Evolutionary conservation across 2,797 vertebrate species (phyloP), one percentile per base, ranked within the genome.

Genomic region (Catharus ustulatus): DNA sequence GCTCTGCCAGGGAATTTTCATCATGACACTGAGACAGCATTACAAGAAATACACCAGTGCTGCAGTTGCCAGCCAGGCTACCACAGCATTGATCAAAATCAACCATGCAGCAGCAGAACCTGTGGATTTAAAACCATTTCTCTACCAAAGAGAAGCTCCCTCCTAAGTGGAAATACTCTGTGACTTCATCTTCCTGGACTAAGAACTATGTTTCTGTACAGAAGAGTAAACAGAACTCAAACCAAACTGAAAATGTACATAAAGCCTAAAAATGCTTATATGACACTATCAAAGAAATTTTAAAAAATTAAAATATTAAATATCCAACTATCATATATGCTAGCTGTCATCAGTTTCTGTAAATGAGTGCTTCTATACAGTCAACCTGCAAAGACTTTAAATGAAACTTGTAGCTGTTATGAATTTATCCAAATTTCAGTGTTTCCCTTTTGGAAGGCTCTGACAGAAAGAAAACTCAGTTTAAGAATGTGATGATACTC

Each of bases 1-100:
- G 32, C 58, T 58, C 38, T 63, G 30, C n/a, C 64, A 76, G 45
- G 26, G 73, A 84, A 84, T 73, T 87, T 93, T 83, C 58, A 88
- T 26, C 24, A 63, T 14, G 79, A 80, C 15, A 55, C 63, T 11
- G 26, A 69, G 58, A 66, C 21, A 85, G 34, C 59, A 57, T 79
- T 77, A 83, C 15, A 75, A 75, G 86, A 90, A 92, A 84, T 62
- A 62, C n/a, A 89, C 18, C 30, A 36, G 26, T 43, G n/a, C 10
- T 93, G 24, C 51, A 76, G 84, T 1, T 62, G 73, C 66, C 6
- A 16, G 67, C 16, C 57, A 46, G 42, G 55, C 14, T 74, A 84
- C 89, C 24, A 24, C 3, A 13, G 45, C 14, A 22, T 57, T 27
- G 46, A 58, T 11, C 38, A 59, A 72, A 95, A 72, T 11, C 51